phyloP scores from a whole-genome alignment of 2,113 vertebrate species.

The Cottus gobio region DNA sequence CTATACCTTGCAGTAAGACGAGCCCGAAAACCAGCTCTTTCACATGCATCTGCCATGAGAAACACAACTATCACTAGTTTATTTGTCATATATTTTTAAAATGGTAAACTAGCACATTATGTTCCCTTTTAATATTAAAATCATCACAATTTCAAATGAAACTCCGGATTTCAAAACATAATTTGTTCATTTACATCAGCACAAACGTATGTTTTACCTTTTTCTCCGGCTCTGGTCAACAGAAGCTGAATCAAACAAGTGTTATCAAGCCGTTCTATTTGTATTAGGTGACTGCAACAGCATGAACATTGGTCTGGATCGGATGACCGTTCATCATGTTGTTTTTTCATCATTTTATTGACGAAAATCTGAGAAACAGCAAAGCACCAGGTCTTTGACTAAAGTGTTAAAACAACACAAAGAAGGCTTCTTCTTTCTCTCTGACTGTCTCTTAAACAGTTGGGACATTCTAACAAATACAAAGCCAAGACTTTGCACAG shows the following conservation, averaged over 20 bases:
- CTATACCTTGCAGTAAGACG: constrained; percentile 74
- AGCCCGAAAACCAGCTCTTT: constrained; percentile 47
- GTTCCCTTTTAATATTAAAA: not conserved
- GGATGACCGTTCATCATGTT: constrained; percentile 15
- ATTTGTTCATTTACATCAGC: not conserved
- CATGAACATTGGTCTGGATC: constrained; percentile 52
- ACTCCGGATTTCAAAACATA: not conserved
- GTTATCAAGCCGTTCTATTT: constrained; percentile 66
- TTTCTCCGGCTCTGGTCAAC: constrained; percentile 52
- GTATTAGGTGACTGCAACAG: constrained; percentile 44
- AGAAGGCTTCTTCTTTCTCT: not conserved
- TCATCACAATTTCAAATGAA: not conserved
- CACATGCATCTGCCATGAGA: constrained; percentile 55
- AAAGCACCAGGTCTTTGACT: not conserved
- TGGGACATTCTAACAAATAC: not conserved
- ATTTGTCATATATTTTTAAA: not conserved
- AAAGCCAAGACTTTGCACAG: not conserved
- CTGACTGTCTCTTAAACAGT: not conserved
- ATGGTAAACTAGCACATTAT: not conserved
- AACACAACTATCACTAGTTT: not conserved
- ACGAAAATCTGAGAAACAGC: not conserved
- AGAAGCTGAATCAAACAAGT: constrained; percentile 50
- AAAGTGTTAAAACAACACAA: not conserved
- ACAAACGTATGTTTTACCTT: constrained; percentile 49
- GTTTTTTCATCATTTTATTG: constrained; percentile 16